Evolutionary conservation across 2,888 invertebrate genomes (phyloP).

Genomic region (Drosophila kanekoi): DNA sequence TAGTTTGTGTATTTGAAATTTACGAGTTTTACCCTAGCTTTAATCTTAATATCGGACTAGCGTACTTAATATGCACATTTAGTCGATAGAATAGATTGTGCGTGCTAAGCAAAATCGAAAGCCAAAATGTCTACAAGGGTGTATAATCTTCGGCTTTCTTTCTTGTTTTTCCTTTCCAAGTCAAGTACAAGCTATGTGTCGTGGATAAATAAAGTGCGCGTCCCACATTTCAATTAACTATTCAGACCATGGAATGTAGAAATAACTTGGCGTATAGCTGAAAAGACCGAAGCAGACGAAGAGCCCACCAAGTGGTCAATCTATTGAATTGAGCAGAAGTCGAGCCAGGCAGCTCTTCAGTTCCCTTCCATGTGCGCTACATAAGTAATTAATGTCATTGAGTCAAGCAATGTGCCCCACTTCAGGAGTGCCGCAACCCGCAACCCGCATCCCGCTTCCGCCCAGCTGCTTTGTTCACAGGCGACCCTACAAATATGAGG

Average conservation of each 20-base stretch:
- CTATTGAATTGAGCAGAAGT: conserved; percentile 18
- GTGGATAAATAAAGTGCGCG: conserved; percentile 20
- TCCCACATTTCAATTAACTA: conserved; percentile 21
- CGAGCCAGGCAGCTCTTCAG: not conserved
- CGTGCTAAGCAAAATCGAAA: no score
- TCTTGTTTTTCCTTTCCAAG: not conserved
- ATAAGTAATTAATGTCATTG: conserved; percentile 53
- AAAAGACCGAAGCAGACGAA: not conserved
- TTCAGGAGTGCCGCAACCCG: conserved; percentile 24
- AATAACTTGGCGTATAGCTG: conserved; percentile 16
- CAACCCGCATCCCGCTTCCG: no score
- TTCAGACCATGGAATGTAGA: conserved; percentile 7
- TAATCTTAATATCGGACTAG: no score
- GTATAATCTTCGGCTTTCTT: not conserved
- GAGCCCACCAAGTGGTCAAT: conserved; percentile 38
- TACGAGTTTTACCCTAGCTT: no score
- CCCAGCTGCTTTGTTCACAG: conserved; percentile 26
- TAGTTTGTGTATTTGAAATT: no score
- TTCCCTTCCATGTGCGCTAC: conserved; percentile 16
- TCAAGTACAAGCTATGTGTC: conserved; percentile 13
- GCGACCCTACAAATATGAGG: not conserved
- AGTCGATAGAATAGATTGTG: no score
- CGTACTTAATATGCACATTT: no score
- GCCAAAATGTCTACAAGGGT: not conserved
- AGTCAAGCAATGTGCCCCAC: conserved; percentile 49